Evolutionary conservation across 2,797 vertebrate genomes (phyloP).

Genomic region (Neostethus bicornis): DNA sequence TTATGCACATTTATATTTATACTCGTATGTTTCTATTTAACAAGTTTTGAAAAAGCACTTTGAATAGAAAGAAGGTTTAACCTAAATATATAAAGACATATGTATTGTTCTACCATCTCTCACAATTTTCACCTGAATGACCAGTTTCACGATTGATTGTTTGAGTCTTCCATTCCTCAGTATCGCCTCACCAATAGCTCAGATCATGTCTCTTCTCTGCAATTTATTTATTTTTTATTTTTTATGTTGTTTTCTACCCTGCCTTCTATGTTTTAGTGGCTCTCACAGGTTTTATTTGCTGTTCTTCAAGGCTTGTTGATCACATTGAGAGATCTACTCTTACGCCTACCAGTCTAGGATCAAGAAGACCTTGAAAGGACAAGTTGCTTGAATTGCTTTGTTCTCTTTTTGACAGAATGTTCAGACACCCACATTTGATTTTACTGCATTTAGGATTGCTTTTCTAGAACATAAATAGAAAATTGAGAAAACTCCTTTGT

Average conservation of each 20-base stretch:
- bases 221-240: slow-evolving; percentile 39
- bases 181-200: slow-evolving; percentile 28
- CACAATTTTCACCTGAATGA: slow-evolving; percentile 28
- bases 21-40: too few species aligned
- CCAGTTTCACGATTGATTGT: slow-evolving; percentile 54
- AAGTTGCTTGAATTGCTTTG: slow-evolving; percentile 27
- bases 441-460: neutral
- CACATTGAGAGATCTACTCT: slow-evolving; percentile 43
- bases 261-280: slow-evolving; percentile 39
- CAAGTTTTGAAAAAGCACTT: slow-evolving; percentile 16
- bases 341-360: slow-evolving; percentile 53
- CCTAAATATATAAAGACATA: slow-evolving; percentile 30
- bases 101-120: slow-evolving; percentile 13
- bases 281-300: slow-evolving; percentile 55
- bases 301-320: slow-evolving; percentile 62
- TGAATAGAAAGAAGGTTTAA: slow-evolving; percentile 15
- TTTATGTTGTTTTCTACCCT: slow-evolving; percentile 17
- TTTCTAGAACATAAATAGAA: slow-evolving; percentile 1
- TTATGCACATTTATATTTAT: slow-evolving; percentile 1
- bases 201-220: slow-evolving; percentile 36
- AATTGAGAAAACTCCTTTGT: neutral
- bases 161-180: slow-evolving; percentile 25
- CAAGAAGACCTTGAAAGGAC: slow-evolving; percentile 54
- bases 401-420: slow-evolving; percentile 25
- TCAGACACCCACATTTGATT: neutral